phyloP scores from a whole-genome alignment of 2,113 vertebrate species.

The Blennius ocellaris region DNA sequence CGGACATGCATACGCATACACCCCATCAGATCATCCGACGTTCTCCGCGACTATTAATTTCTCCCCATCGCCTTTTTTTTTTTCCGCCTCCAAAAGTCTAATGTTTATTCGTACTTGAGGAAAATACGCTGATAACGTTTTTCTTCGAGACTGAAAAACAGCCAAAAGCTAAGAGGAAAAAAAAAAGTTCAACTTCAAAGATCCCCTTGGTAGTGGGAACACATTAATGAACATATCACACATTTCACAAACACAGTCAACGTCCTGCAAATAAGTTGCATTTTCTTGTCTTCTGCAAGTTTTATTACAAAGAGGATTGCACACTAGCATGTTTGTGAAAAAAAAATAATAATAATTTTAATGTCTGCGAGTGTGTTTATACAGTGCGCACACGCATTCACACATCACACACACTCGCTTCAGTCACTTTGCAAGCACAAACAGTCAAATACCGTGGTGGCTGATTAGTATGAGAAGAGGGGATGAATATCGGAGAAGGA shows the following conservation, averaged over 20 bases:
- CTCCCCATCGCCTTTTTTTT: constrained; percentile 56
- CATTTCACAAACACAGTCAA: constrained; percentile 50
- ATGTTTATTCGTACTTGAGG: constrained; percentile 70
- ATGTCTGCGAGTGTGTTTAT: constrained; percentile 28
- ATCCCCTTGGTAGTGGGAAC: constrained; percentile 45
- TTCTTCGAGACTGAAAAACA: constrained; percentile 72
- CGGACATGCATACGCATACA: constrained; percentile 23
- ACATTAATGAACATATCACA: constrained; percentile 67
- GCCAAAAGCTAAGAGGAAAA: constrained; percentile 69
- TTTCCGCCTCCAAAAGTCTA: constrained; percentile 37
- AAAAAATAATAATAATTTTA: constrained; percentile 13
- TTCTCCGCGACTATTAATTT: constrained; percentile 52
- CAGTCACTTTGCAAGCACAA: constrained; percentile 63
- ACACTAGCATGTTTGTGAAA: constrained; percentile 44
- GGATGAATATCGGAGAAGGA: constrained; percentile 73
- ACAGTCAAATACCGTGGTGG: constrained; percentile 66
- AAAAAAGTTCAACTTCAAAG: constrained; percentile 65
- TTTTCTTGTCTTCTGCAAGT: constrained; percentile 5
- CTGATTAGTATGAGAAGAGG: constrained; percentile 76
- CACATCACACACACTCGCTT: constrained; percentile 24
- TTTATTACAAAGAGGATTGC: constrained; percentile 42
- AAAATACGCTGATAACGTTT: constrained; percentile 79
- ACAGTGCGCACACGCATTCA: constrained; percentile 20
- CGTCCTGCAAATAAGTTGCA: constrained; percentile 42
- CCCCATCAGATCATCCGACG: constrained; percentile 49